A percentile compares a stretch with the other conserved stretches of the same genome.
Conservation (phyloP, 1,140 invertebrate species). For the Medauroidea extradentata region DNA sequence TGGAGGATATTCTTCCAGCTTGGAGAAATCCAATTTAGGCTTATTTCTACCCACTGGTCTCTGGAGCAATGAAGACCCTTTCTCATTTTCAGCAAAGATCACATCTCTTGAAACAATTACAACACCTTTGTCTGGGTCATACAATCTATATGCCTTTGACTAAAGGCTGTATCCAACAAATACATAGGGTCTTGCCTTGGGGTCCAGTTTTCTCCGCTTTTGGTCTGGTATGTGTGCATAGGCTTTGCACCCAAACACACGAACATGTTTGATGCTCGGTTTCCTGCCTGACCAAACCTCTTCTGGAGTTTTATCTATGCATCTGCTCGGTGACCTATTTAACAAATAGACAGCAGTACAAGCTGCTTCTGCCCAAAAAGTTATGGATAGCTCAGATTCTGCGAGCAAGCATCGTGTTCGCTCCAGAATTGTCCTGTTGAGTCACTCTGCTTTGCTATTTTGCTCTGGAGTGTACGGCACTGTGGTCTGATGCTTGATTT, state of each 20-base stretch:
- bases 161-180: conserved; percentile 28
- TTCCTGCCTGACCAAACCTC: conserved; percentile 24
- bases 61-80: not conserved
- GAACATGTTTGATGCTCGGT: conserved; percentile 24
- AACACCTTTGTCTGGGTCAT: conserved; percentile 8
- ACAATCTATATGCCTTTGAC: conserved; percentile 21
- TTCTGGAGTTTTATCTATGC: conserved; percentile 16
- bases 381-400: not conserved
- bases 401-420: not conserved
- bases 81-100: conserved; percentile 19
- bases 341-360: not conserved
- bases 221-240: conserved; percentile 19
- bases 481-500: too few species aligned
- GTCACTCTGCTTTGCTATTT: too few species aligned
- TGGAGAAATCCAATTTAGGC: not conserved
- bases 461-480: too few species aligned
- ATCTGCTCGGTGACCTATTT: not conserved
- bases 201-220: conserved; percentile 21
- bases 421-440: too few species aligned
- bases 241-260: conserved; percentile 31
- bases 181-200: conserved; percentile 23
- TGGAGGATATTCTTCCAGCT: not conserved
- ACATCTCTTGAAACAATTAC: conserved; percentile 22
- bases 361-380: conserved; percentile 4
- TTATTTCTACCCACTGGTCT: not conserved